A percentile compares a stretch with the other conserved stretches of the same genome.
These are phyloP conservation scores for Actenoides hombroni DNA, from an alignment of 2,113 vertebrate species.

Conservation along the genomic window DNA sequence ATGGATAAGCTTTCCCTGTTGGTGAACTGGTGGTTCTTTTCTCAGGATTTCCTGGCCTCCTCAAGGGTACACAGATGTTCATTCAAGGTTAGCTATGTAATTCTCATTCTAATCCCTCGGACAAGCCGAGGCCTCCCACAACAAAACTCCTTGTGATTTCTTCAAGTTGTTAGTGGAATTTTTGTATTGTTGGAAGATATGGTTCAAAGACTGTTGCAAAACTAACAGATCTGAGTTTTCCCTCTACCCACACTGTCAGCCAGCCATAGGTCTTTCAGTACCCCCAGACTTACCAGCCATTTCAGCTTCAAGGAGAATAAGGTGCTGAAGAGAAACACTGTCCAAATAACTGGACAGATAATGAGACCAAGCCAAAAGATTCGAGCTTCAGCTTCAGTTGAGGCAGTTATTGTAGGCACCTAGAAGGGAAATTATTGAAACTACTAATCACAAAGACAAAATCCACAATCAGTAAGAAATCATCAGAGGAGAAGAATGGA, in stretches of 20 bases:
- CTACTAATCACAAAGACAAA: neutral
- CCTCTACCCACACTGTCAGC: neutral
- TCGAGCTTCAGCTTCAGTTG: constrained; percentile 82
- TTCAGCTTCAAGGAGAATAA: constrained; percentile 83
- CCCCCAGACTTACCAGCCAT: constrained; percentile 77
- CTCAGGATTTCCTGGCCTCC: too few species aligned
- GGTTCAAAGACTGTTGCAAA: neutral
- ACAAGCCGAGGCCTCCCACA: too few species aligned
- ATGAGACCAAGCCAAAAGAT: constrained; percentile 89
- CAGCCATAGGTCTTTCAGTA: too few species aligned
- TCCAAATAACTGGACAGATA: constrained; percentile 80
- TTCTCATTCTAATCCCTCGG: too few species aligned
- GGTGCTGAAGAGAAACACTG: constrained; percentile 79
- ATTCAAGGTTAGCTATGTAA: too few species aligned
- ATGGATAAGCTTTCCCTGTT: too few species aligned
- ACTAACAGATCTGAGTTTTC: neutral
- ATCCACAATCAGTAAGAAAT: neutral
- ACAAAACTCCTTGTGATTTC: neutral
- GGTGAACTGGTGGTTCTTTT: too few species aligned
- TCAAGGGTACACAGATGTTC: too few species aligned
- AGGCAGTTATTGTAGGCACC: constrained; percentile 53
- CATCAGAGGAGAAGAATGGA: neutral
- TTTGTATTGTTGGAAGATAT: neutral
- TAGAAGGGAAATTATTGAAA: neutral
- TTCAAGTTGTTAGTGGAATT: neutral